phyloP scores from a whole-genome alignment of 2,113 vertebrate species.

The Phalacrocorax carbo region DNA sequence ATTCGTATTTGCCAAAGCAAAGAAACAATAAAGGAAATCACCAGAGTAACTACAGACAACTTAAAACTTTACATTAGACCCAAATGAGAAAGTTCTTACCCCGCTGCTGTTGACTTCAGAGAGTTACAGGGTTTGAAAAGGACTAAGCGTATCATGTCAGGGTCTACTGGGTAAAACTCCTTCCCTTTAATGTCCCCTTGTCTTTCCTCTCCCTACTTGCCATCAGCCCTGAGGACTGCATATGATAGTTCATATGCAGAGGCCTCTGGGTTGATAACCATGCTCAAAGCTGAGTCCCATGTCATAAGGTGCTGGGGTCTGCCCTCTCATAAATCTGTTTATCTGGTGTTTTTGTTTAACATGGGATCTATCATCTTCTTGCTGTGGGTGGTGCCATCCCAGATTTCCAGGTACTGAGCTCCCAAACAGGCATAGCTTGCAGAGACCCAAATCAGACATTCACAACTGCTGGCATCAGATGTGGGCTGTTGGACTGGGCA shows the following conservation, averaged over 20 bases:
- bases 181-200: background rate
- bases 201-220: background rate
- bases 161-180: background rate
- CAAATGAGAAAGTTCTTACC: background rate
- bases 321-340: background rate
- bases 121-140: background rate
- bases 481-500: accelerated
- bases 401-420: background rate
- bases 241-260: background rate
- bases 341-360: background rate
- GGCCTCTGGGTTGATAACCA: background rate
- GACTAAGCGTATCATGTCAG: background rate
- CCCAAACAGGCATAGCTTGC: background rate
- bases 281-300: accelerated
- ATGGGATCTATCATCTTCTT: background rate
- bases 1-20: constrained; percentile 18
- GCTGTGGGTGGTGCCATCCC: background rate
- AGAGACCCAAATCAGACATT: accelerated
- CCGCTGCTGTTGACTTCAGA: background rate
- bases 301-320: background rate
- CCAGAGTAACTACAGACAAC: background rate
- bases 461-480: background rate
- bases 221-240: background rate
- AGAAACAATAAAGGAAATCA: background rate
- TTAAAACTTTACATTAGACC: background rate